A percentile compares a stretch with the other conserved stretches of the same genome.
These are phyloP conservation scores for Solen grandis DNA, from an alignment of 1,140 invertebrate species.

Conservation along the genomic window DNA sequence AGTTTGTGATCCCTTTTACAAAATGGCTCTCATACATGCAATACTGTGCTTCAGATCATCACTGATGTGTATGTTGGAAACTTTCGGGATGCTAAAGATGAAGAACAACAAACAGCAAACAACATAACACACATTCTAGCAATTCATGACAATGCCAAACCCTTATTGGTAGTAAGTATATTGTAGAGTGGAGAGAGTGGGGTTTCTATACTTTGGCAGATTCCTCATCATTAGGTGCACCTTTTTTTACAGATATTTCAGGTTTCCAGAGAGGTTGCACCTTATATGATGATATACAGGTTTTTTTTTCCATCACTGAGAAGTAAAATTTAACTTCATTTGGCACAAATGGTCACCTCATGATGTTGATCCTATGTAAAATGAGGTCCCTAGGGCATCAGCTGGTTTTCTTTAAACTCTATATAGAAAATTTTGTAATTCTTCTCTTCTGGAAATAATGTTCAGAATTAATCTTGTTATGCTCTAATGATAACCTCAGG, in stretches of 20 bases:
- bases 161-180: conserved; percentile 64
- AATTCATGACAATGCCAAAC: conserved; percentile 94
- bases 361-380: neutral
- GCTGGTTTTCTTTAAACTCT: no score
- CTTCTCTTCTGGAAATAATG: no score
- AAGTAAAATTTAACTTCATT: neutral
- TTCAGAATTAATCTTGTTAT: no score
- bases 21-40: no score
- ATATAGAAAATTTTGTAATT: no score
- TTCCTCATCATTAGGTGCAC: neutral
- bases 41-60: conserved; percentile 78
- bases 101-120: conserved; percentile 91
- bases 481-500: no score
- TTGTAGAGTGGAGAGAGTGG: neutral
- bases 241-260: no score
- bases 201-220: neutral
- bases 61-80: conserved; percentile 83
- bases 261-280: no score
- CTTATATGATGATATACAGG: no score
- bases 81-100: conserved; percentile 94
- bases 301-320: neutral
- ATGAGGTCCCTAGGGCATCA: no score
- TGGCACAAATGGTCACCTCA: neutral
- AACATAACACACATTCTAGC: conserved; percentile 97
- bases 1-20: no score